phyloP scores from a whole-genome alignment of 2,113 vertebrate genomes.

The Corythornis madagascariensis region DNA sequence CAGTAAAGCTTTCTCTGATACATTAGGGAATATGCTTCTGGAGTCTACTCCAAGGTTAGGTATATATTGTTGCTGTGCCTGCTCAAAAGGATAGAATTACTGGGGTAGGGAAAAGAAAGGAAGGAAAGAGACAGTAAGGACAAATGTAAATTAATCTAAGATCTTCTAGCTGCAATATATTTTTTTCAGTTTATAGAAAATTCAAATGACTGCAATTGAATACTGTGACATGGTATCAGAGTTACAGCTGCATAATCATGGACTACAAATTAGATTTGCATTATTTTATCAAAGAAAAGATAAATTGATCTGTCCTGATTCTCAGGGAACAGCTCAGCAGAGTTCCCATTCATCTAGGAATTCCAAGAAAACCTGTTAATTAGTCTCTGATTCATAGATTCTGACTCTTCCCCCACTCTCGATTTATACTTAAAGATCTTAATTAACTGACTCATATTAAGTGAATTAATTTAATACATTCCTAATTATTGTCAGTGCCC shows the following conservation, averaged over 20 bases:
- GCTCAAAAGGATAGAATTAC: background rate
- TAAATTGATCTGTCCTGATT: background rate
- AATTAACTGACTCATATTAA: background rate
- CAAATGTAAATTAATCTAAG: background rate
- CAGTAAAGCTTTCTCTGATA: background rate
- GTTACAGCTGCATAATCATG: background rate
- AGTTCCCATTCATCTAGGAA: background rate
- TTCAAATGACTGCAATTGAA: background rate
- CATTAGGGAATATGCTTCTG: background rate
- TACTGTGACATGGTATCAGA: background rate
- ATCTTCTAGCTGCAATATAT: background rate
- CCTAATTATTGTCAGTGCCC: background rate
- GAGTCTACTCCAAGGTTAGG: background rate
- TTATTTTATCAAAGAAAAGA: background rate
- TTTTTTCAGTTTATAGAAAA: background rate
- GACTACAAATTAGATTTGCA: background rate
- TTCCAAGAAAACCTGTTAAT: background rate
- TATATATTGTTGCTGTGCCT: background rate
- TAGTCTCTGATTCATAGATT: background rate
- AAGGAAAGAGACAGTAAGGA: background rate
- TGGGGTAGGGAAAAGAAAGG: background rate
- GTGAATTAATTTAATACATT: background rate
- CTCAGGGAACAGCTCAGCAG: background rate
- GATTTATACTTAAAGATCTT: background rate
- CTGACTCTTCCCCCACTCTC: background rate